Evolutionary conservation across 2,113 vertebrate genomes (phyloP), one percentile per base, ranked within the genome.

Genomic region (Bubo scandiacus): DNA sequence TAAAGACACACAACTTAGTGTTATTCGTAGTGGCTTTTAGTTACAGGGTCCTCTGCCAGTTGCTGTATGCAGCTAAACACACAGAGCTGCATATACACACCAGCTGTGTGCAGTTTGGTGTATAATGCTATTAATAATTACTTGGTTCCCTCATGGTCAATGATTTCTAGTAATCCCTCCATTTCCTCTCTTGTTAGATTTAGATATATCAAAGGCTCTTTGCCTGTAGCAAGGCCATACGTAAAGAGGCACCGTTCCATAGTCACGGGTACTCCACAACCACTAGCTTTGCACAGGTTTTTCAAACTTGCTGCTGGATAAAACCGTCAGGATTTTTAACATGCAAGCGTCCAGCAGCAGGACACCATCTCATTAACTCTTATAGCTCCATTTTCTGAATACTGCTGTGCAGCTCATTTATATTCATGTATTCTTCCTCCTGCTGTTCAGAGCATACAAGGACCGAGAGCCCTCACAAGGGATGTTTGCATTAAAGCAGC

Each of bases 371-470:
- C 95, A 89, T 97, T 97, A 97, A 94, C 95, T 97, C 94, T 98
- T 94, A 67, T 23, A 86, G 92, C 82, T 90, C 85, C 66, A 42
- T 94, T 90, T 89, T 93, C 81, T 81, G 66, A 93, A 77, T 91
- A 88, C 74, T 88, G 72, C 42, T 80, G 82, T 62, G 62, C 27
- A 70, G 59, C 73, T 97, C 65, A 92, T 98, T 97, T 89, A 87
- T 96, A 98, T 98, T 97, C 95, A 97, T 97, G 59, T 94, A 96
- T 97, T 96, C 96, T 88, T 93, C 40, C 63, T 90, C 96, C 94
- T 84, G 93, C 96, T 97, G 97, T 92, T 97, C 92, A 26, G 94
- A 96, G 97, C 96, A 92, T 67, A 87, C 81, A 86, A 83, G 78
- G 86, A 96, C 89, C 4, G 8, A 79, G 58, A 71, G 74, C 49